A percentile compares a stretch with the other conserved stretches of the same genome.
Conservation (phyloP, 2,888 invertebrate species). For the Machimus atricapillus region DNA sequence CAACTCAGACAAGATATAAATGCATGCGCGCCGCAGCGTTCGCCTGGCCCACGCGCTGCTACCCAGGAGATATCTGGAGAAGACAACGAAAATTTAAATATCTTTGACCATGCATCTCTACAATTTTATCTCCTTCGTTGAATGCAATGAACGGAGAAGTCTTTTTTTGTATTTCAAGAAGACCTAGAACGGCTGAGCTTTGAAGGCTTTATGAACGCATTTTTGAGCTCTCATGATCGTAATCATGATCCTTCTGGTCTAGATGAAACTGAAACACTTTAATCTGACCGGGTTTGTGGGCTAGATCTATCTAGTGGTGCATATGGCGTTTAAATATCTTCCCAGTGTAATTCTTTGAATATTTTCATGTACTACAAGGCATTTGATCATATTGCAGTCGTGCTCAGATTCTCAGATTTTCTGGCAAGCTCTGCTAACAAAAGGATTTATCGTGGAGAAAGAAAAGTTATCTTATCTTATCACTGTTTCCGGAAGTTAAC, state of each 20-base stretch:
- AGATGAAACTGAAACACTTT: conserved; percentile 15
- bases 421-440: background rate
- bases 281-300: conserved; percentile 29
- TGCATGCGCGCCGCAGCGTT: background rate
- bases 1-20: background rate
- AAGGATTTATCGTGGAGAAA: background rate
- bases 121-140: conserved; percentile 19
- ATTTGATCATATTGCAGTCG: background rate
- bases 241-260: conserved; percentile 4
- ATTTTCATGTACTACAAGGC: conserved; percentile 16
- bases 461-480: background rate
- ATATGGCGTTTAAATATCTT: conserved; percentile 40
- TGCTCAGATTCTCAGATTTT: background rate
- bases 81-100: conserved; percentile 34
- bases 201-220: conserved; percentile 9
- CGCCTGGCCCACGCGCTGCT: conserved; percentile 17
- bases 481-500: background rate
- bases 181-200: background rate
- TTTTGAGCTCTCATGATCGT: background rate
- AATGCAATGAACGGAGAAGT: background rate
- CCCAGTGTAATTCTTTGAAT: background rate
- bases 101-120: conserved; percentile 32
- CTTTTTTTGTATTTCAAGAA: conserved; percentile 1
- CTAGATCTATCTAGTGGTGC: conserved; percentile 21
- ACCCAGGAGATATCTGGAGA: conserved; percentile 25